Evolutionary conservation across 1,140 invertebrate genomes (phyloP).

Genomic region (Achatina immaculata): DNA sequence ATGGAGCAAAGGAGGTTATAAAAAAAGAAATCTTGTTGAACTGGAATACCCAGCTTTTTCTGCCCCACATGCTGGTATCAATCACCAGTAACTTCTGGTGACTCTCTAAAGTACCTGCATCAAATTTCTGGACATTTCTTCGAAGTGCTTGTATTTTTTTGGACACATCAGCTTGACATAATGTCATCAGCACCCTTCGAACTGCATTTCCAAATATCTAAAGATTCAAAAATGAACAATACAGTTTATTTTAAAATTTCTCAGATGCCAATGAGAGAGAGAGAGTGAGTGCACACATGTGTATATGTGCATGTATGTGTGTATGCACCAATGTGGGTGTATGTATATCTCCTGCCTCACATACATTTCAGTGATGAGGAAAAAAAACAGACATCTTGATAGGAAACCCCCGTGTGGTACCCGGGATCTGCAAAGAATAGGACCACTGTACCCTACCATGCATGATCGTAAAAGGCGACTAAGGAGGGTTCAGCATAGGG

Average conservation of each 20-base stretch:
- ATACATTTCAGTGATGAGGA: too few species aligned
- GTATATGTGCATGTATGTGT: neutral
- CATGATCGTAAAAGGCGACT: too few species aligned
- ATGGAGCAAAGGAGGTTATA: constrained; percentile 67
- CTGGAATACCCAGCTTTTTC: constrained; percentile 64
- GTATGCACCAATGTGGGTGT: too few species aligned
- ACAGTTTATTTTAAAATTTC: neutral
- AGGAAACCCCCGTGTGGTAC: too few species aligned
- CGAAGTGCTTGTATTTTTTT: neutral
- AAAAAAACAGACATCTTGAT: too few species aligned
- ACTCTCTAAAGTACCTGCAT: neutral
- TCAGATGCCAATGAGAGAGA: neutral
- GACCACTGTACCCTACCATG: too few species aligned
- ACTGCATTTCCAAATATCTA: constrained; percentile 59
- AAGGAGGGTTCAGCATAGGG: too few species aligned
- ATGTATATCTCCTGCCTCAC: too few species aligned
- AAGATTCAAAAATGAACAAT: constrained; percentile 21
- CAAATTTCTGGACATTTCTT: neutral
- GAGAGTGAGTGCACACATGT: neutral
- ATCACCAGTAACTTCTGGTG: neutral
- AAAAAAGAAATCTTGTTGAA: constrained; percentile 67
- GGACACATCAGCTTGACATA: constrained; percentile 55
- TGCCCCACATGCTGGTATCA: constrained; percentile 51
- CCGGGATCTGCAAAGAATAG: too few species aligned
- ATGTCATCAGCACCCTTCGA: constrained; percentile 47